Evolutionary conservation across 2,797 vertebrate genomes (phyloP), one percentile per base, ranked within the genome.

Genomic region (Vipera ursinii): DNA sequence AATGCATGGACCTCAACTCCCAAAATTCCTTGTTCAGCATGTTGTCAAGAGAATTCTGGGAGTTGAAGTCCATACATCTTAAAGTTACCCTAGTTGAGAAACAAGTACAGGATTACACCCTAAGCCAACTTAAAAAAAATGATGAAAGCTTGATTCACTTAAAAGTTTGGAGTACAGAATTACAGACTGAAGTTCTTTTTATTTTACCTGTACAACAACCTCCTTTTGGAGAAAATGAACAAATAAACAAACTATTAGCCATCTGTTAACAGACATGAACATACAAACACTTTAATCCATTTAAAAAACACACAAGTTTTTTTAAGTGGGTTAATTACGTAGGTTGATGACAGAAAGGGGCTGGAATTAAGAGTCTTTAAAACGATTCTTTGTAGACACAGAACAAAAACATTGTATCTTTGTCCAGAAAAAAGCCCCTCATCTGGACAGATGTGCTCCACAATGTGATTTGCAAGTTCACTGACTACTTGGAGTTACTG

Each of bases 321-420:
- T 95, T 73, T 92, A 89, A 8, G 0, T 65, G 44, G 44, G 63
- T 32, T 73, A 60, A 86, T 89, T 93, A 90, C 88, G 87, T 59
- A 60, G 95, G 86, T 90, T 93, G 94, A 92, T 91, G 93, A 95
- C 94, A 93, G 85, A 2, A n/a, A 94, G 91, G 94, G 65, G 73
- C 0, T 53, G 93, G 87, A 73, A 59, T 85, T 0, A 44, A 51
- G 57, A 17, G 0, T 92, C 78, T 94, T 20, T 87, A 86, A 96
- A 94, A 93, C 14, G 89, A 92, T 57, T 94, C 78, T 69, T 89
- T 88, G 91, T 61, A 22, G 65, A 94, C 69, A 32, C 93, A 86
- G 92, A 85, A 86, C n/a, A 65, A 22, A 85, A 0, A 59, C 93
- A 22, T 93, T 93, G 93, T 95, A 63, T 95, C 88, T 95, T 95